Evolutionary conservation across 2,113 vertebrate species (phyloP).

Genomic region (Pseudopipra pipra): DNA sequence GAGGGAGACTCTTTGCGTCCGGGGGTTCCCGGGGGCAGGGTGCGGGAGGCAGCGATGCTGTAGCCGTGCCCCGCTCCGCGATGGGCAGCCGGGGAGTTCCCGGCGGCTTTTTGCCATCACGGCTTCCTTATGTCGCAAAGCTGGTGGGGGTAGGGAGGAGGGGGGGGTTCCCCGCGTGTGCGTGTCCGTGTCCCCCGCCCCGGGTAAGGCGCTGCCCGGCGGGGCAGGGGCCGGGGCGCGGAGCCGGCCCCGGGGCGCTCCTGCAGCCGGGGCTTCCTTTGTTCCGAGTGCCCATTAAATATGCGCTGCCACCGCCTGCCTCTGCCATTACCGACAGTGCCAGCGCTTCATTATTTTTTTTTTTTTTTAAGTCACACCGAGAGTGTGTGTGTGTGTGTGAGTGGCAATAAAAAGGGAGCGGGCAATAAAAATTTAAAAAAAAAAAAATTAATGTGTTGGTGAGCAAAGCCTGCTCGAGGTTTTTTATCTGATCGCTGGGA

Average conservation of each 20-base stretch:
- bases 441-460: not conserved
- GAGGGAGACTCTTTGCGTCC: not conserved
- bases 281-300: conserved; percentile 73
- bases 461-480: not conserved
- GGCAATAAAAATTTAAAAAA: not conserved
- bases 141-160: not conserved
- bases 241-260: conserved; percentile 40
- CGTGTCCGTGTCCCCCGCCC: not conserved
- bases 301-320: conserved; percentile 64
- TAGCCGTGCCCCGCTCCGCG: not conserved
- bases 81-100: not conserved
- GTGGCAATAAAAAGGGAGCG: not conserved
- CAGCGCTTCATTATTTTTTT: not conserved
- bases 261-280: conserved; percentile 66
- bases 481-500: conserved; percentile 1
- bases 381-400: not conserved
- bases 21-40: not conserved
- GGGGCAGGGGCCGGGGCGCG: not conserved
- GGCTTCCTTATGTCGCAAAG: not conserved
- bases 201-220: not conserved
- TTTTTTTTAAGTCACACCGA: not conserved
- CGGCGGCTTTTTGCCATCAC: not conserved
- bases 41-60: not conserved
- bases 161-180: not conserved
- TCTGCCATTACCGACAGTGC: conserved; percentile 21